Conservation (phyloP, 2,113 vertebrate species). For the Podocnemis expansa region DNA sequence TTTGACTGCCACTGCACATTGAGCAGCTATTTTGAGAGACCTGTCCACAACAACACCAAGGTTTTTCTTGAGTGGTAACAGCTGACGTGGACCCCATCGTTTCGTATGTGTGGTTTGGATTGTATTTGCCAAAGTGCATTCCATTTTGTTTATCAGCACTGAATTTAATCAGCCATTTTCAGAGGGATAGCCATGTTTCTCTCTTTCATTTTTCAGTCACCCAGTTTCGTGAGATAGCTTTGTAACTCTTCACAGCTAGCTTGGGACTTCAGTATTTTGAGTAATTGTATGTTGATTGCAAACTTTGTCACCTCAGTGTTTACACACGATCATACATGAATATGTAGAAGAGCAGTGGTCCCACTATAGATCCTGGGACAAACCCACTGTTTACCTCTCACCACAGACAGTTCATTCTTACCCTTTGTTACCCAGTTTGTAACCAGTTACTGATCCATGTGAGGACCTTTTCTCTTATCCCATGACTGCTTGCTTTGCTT, state of each 20-base stretch:
- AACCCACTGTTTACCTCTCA: neutral
- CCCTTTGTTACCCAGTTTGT: neutral
- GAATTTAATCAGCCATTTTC: neutral
- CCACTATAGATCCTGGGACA: too few relatives aligned
- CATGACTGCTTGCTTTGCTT: neutral
- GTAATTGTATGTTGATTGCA: neutral
- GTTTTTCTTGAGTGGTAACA: neutral
- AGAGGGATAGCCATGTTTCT: too few relatives aligned
- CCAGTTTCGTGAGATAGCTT: neutral
- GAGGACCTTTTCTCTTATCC: neutral
- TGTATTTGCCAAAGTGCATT: neutral
- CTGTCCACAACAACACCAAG: neutral
- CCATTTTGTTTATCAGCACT: neutral
- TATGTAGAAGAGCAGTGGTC: too few relatives aligned
- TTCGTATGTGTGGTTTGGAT: neutral
- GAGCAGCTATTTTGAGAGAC: neutral
- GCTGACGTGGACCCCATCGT: neutral
- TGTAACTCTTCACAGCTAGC: neutral
- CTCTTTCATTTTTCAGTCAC: neutral
- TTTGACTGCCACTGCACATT: neutral
- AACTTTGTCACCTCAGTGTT: neutral
- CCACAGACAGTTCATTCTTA: neutral
- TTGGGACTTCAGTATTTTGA: neutral
- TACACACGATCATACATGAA: neutral
- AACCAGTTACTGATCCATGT: neutral